Percentiles rank a stretch among this genome's conserved stretches.
Evolutionary conservation across 2,797 vertebrate genomes (phyloP).

Genomic region (Cheirogaleus major): DNA sequence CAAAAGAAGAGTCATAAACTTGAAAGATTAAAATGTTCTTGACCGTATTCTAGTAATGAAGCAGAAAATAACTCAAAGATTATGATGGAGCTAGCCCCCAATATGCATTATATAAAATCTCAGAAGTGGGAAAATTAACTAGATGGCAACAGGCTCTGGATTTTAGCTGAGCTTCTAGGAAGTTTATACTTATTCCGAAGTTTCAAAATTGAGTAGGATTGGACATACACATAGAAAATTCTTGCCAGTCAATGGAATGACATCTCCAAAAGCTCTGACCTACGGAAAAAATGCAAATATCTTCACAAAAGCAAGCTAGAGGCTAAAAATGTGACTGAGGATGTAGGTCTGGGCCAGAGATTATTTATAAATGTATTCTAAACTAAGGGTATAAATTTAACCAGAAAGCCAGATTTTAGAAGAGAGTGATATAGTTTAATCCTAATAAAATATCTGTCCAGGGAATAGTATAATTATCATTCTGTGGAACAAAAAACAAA

Average conservation of each 20-base stretch:
- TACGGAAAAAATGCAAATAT: background rate
- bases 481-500: background rate
- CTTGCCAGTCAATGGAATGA: background rate
- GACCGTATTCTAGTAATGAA: background rate
- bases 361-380: background rate
- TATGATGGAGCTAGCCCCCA: background rate
- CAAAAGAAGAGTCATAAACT: background rate
- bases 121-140: background rate
- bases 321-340: background rate
- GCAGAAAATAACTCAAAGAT: background rate
- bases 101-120: background rate
- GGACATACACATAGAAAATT: background rate
- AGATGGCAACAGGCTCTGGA: background rate
- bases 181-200: background rate
- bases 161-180: background rate
- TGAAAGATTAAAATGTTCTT: background rate
- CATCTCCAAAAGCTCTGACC: background rate
- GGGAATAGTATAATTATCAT: background rate
- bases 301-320: background rate
- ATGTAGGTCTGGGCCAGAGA: background rate
- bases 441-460: background rate
- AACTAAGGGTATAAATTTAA: background rate
- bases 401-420: background rate
- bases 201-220: background rate
- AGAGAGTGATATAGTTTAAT: background rate